Base-by-base conservation (phyloP, 1,140 invertebrate species). In the Coptotermes formosanus region DNA sequence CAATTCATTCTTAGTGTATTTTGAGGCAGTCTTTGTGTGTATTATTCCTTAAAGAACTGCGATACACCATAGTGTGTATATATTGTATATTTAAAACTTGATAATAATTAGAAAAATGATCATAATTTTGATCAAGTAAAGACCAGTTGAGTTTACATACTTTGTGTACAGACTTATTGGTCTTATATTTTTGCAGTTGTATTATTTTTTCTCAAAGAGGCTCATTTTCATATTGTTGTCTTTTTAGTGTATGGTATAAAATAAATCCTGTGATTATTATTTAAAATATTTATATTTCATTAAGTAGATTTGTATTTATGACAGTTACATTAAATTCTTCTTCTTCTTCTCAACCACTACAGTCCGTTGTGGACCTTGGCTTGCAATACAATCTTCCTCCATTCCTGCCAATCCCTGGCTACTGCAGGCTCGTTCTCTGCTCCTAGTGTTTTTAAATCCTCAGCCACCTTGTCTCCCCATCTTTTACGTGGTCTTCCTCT, bases 201-300 rank as follows among this genome's bases (percentile, higher is more conserved):
- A 75, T 75, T 6, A 75, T 75, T 75, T 75, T 75, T 75, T 30
- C 38, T 38, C 64, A n/a, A 75, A 30, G 64, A 75, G 64, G 64
- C 64, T 75, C n/a, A 75, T n/a, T 75, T 75, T 75, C 25, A 75
- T 75, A 30, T 75, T 64, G 25, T 75, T 75, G 64, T 75, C 64
- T 75, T 75, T 75, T 75, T 75, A 75, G n/a, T 75, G 64, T 75
- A 75, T 25, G n/a, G 64, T 75, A 75, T 75, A 75, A 75, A 75
- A 75, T 75, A 75, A 75, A 75, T 75, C n/a, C 64, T 30, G 64
- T 75, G 64, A 75, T 75, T 75, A 75, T 75, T 83, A 83, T 83
- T 83, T 83, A 23, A 38, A 83, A 44, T 75, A 75, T 75, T 30
- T 75, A 25, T 75, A 55, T 55, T 16, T 55, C 52, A 19, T 55